Conservation (phyloP, 2,113 vertebrate genomes). For the Oreocharis arfaki region DNA sequence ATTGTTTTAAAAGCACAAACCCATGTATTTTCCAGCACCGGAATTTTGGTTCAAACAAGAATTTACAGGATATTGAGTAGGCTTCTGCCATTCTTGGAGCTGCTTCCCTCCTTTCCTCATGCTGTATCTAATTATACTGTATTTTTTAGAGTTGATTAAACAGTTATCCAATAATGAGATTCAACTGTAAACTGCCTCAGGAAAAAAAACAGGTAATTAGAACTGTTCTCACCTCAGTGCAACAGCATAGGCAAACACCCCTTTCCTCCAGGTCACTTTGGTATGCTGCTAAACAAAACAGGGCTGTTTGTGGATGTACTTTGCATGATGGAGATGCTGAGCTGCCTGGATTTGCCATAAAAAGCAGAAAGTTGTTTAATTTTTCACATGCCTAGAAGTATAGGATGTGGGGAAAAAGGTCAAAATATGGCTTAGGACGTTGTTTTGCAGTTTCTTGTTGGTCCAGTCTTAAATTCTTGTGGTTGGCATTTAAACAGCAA, state of each 20-base stretch:
- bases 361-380: neutral
- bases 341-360: neutral
- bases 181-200: slow-evolving; percentile 1
- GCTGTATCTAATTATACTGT: neutral
- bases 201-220: neutral
- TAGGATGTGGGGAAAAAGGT: neutral
- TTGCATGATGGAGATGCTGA: neutral
- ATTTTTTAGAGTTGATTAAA: slow-evolving; percentile 35
- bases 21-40: neutral
- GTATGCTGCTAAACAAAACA: neutral
- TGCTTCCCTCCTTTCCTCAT: neutral
- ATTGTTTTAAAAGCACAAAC: neutral
- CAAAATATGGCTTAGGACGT: neutral
- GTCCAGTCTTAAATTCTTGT: neutral
- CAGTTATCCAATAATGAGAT: slow-evolving; percentile 34
- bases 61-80: neutral
- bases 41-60: neutral
- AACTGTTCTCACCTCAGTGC: neutral
- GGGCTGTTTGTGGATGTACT: neutral
- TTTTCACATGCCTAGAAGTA: neutral
- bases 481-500: neutral
- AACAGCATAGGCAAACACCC: neutral
- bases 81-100: neutral
- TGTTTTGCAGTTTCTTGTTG: neutral
- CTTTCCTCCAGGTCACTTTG: neutral